Base-by-base conservation (phyloP, 2,113 vertebrate species). In the Bostrychus sinensis region DNA sequence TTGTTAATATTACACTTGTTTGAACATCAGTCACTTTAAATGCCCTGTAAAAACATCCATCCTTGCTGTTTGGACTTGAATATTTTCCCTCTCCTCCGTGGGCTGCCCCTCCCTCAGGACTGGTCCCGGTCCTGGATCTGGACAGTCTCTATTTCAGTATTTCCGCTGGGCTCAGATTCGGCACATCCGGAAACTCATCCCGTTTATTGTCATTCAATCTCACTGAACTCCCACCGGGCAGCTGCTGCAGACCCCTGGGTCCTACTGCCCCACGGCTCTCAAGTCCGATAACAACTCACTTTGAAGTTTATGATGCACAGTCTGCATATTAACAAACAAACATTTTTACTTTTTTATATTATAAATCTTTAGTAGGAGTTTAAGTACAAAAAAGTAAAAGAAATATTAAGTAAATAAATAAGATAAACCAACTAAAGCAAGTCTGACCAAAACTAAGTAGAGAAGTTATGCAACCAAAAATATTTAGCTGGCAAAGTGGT, bases 101-200 rank as follows among this genome's bases (percentile, higher is more conserved):
- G 22, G 7, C 14, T 4, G 14, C 13, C 34, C 14, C 12, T 32
- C 17, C 10, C 30, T 41, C 80, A 68, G 70, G 65, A 80, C 58
- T 45, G 88, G 23, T 28, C 46, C 30, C 1, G 45, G 20, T 14
- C 87, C 74, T 73, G 66, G 84, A 86, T 84, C 87, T 88, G 82
- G 83, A 51, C 87, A 90, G 81, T 91, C 88, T 93, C 91, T 93
- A 91, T 94, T 94, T 94, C 88, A 91, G 89, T 93, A 92, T 88
- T 91, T 94, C 88, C 90, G 90, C 86, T 86, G 86, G 89, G 89
- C 89, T 94, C 80, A 78, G 86, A 94, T 93, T 93, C 90, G 79
- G 89, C 88, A 90, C 83, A 85, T 92, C 92, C 89, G 85, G 87
- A 92, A 91, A 92, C 87, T 91, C 91, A 92, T 93, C 92, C 89